A percentile compares a stretch with the other conserved stretches of the same genome.
Evolutionary conservation across 2,113 vertebrate species (phyloP).

Genomic region (Cyanoderma ruficeps): DNA sequence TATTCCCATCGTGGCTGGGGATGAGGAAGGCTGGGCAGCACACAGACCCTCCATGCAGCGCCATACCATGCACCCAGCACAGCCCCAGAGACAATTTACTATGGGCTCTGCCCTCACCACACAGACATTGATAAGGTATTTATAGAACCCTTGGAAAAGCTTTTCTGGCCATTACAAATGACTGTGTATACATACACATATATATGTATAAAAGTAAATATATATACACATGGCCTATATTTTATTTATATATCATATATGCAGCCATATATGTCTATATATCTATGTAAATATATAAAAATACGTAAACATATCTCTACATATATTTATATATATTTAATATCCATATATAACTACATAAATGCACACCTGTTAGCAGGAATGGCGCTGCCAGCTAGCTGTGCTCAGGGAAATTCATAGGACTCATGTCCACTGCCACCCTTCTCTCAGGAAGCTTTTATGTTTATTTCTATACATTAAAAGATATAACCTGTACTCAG

Average conservation of each 20-base stretch:
- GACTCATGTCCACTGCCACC: neutral
- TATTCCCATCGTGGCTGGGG: neutral
- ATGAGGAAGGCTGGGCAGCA: neutral
- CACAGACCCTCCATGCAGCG: fast-evolving
- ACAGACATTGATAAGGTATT: neutral
- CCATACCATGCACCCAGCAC: fast-evolving
- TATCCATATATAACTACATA: neutral
- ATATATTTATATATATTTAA: neutral
- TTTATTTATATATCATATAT: neutral
- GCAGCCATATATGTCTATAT: neutral
- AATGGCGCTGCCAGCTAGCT: neutral
- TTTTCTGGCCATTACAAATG: neutral
- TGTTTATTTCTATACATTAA: neutral
- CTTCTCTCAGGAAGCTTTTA: neutral
- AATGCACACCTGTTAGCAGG: neutral
- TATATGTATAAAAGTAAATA: neutral
- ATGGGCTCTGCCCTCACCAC: neutral
- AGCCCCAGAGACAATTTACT: no score
- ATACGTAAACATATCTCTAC: fast-evolving
- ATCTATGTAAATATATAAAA: neutral
- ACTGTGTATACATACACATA: neutral
- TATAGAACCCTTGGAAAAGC: neutral
- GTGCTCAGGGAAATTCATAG: neutral
- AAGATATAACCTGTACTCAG: neutral
- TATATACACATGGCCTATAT: neutral